A percentile compares a stretch with the other conserved stretches of the same genome.
These are phyloP conservation scores for Agrochola litura DNA, from an alignment of 2,888 invertebrate species.

Conservation along the genomic window DNA sequence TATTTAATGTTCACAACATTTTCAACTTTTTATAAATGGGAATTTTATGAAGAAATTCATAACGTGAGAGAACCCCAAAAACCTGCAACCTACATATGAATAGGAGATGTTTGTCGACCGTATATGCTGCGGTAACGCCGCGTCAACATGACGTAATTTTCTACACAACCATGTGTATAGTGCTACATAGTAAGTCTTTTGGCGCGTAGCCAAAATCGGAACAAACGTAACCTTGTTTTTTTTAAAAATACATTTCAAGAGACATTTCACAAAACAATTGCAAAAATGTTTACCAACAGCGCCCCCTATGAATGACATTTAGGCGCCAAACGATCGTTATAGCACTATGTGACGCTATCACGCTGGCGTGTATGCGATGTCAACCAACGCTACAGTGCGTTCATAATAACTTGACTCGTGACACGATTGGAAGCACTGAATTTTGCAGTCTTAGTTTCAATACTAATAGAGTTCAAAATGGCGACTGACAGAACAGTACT, in stretches of 20 bases:
- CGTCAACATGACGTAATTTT: not conserved
- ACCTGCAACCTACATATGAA: not conserved
- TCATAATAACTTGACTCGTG: too few species aligned
- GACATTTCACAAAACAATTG: not conserved
- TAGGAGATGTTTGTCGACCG: not conserved
- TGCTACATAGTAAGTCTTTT: too few species aligned
- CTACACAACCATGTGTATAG: not conserved
- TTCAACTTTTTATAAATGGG: not conserved
- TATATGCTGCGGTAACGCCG: not conserved
- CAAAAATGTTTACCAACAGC: not conserved
- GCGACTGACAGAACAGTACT: too few species aligned
- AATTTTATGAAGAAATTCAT: not conserved
- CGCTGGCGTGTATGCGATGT: not conserved
- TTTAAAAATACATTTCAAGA: too few species aligned
- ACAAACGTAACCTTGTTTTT: too few species aligned
- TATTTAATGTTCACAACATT: not conserved
- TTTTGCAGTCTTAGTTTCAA: too few species aligned
- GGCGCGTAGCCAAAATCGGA: too few species aligned
- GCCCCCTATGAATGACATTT: not conserved
- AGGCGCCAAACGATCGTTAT: not conserved
- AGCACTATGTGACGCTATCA: not conserved
- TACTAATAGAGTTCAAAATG: too few species aligned
- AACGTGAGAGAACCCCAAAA: not conserved
- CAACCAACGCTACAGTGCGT: not conserved
- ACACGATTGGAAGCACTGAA: too few species aligned